Percentiles rank a stretch among this genome's conserved stretches.
Evolutionary conservation across 2,888 invertebrate species (phyloP).

Genomic region (Choreutis nemorana): DNA sequence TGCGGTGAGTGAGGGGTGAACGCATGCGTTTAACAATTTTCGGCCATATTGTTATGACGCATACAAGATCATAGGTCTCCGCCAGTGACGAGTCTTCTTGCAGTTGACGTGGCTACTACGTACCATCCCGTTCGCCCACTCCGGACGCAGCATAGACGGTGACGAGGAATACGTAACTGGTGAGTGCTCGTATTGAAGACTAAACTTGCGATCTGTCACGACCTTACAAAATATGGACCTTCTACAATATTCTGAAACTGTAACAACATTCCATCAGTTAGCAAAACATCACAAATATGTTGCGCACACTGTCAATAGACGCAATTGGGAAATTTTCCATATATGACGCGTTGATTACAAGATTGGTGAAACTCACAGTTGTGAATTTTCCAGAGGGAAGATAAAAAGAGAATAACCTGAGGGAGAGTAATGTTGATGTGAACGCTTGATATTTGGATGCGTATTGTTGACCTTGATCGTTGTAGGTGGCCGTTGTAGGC

Average conservation of each 20-base stretch:
- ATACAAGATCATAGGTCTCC: constrained; percentile 77
- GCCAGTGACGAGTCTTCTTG: constrained; percentile 86
- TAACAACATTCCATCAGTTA: constrained; percentile 23
- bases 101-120: constrained; percentile 94
- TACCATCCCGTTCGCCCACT: constrained; percentile 92
- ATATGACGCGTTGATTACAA: constrained; percentile 50
- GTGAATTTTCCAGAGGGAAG: constrained; percentile 22
- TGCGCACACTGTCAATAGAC: constrained; percentile 35
- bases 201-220: constrained; percentile 63
- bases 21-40: constrained; percentile 61
- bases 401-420: constrained; percentile 44
- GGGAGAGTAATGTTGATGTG: constrained; percentile 6
- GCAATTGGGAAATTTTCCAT: constrained; percentile 54
- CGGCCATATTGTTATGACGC: constrained; percentile 81
- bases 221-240: constrained; percentile 52
- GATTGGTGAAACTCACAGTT: constrained; percentile 20
- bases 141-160: constrained; percentile 92
- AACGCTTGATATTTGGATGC: constrained; percentile 4
- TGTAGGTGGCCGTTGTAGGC: constrained; percentile 71
- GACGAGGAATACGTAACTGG: constrained; percentile 96
- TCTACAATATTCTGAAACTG: constrained; percentile 25
- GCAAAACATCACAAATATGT: constrained; percentile 25
- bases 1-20: constrained; percentile 14
- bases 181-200: constrained; percentile 74
- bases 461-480: constrained; percentile 63